Percentiles rank a stretch among this genome's conserved stretches.
These are phyloP conservation scores for Pygoscelis antarcticus DNA, from an alignment of 2,113 vertebrate genomes.

Conservation along the genomic window DNA sequence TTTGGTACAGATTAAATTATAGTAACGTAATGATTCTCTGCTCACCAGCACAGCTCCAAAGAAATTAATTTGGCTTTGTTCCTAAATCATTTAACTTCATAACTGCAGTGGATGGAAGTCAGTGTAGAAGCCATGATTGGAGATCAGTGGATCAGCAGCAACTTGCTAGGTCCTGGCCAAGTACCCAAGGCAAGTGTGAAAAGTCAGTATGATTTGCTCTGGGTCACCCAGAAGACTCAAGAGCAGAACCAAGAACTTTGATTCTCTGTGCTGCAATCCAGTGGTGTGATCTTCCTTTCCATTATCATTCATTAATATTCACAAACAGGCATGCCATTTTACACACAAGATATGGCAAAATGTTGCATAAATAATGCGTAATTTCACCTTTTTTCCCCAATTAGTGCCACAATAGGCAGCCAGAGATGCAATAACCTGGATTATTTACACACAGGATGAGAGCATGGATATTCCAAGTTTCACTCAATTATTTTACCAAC, in stretches of 20 bases:
- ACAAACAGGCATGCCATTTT: neutral
- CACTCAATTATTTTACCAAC: neutral
- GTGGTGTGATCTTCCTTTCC: neutral
- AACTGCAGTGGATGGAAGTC: neutral
- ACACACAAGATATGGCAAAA: neutral
- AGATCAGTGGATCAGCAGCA: neutral
- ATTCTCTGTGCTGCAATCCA: neutral
- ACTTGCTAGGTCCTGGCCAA: neutral
- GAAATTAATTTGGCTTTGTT: neutral
- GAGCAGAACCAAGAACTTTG: neutral
- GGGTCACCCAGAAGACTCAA: neutral
- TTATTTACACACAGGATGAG: neutral
- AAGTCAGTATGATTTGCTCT: neutral
- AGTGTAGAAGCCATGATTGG: neutral
- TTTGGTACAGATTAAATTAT: neutral
- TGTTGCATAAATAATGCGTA: neutral
- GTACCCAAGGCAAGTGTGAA: neutral
- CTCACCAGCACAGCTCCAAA: neutral
- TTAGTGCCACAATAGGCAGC: neutral
- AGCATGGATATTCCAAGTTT: neutral
- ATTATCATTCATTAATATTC: neutral
- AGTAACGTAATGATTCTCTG: neutral
- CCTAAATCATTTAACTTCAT: neutral
- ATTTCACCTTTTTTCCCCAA: neutral
- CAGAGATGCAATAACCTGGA: neutral